Percentiles rank a stretch among this genome's conserved stretches.
Evolutionary conservation across 2,888 invertebrate genomes (phyloP).

Genomic region (Orchesella flavescens): DNA sequence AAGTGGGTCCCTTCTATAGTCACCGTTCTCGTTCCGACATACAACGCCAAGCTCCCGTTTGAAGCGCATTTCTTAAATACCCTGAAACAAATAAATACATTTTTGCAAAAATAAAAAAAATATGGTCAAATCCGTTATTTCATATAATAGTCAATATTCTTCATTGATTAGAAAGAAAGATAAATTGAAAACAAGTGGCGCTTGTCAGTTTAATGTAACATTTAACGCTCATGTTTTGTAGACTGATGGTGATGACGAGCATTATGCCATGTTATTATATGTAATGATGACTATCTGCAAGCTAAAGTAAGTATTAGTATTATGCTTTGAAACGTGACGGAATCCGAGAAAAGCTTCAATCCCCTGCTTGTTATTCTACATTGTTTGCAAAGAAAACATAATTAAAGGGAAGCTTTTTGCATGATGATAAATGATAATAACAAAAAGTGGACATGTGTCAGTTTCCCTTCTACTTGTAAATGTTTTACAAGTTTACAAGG

Average conservation of each 20-base stretch:
- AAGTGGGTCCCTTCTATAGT: constrained; percentile 83
- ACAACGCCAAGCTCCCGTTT: constrained; percentile 88
- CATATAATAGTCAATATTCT: too few relatives aligned
- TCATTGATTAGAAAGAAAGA: too few relatives aligned
- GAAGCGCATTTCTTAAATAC: constrained; percentile 92
- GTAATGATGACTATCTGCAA: too few relatives aligned
- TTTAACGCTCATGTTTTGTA: too few relatives aligned
- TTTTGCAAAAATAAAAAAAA: too few relatives aligned
- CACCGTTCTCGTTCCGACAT: constrained; percentile 87
- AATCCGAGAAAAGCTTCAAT: background rate
- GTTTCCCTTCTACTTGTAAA: background rate
- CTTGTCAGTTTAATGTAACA: too few relatives aligned
- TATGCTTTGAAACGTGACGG: too few relatives aligned
- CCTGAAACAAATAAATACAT: constrained; percentile 76
- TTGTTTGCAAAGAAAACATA: constrained; percentile 9
- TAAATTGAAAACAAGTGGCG: too few relatives aligned
- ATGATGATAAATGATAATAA: background rate
- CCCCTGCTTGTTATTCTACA: background rate
- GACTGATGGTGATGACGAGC: too few relatives aligned
- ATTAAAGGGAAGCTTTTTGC: constrained; percentile 15
- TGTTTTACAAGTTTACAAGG: background rate
- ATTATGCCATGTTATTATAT: too few relatives aligned
- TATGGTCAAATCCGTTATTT: too few relatives aligned
- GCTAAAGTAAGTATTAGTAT: too few relatives aligned
- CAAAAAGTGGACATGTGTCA: background rate